These are phyloP conservation scores for Epinephelus cyanopodus DNA, from an alignment of 2,113 vertebrate species.

Conservation along the genomic window DNA sequence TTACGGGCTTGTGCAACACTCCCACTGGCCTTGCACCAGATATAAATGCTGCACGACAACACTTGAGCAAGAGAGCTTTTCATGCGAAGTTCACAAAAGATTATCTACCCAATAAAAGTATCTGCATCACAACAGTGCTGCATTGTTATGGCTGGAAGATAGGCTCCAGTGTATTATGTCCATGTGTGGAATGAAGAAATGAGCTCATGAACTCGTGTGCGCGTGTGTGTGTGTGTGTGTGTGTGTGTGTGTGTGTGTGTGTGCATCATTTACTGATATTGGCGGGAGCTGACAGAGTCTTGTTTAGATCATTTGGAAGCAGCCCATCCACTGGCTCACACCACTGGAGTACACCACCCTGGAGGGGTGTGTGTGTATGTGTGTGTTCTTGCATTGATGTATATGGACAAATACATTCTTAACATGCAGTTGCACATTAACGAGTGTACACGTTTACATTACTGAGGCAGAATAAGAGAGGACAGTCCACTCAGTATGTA, in stretches of 20 bases:
- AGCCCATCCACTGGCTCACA: conserved; percentile 45
- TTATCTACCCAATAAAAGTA: conserved; percentile 46
- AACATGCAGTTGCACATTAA: conserved; percentile 33
- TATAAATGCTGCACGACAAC: conserved; percentile 30
- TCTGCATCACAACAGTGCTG: conserved; percentile 33
- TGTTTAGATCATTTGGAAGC: conserved; percentile 66
- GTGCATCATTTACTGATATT: conserved; percentile 24
- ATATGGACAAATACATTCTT: conserved; percentile 19
- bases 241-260: background rate
- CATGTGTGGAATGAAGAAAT: conserved; percentile 49
- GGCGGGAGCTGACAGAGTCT: conserved; percentile 35
- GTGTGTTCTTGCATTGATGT: conserved; percentile 22
- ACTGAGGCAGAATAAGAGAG: conserved; percentile 17
- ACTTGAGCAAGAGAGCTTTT: conserved; percentile 29
- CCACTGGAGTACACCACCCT: conserved; percentile 37
- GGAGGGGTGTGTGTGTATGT: conserved; percentile 4
- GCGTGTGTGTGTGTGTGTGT: conserved; percentile 1
- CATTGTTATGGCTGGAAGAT: conserved; percentile 26
- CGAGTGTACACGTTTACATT: conserved; percentile 24
- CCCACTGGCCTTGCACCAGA: conserved; percentile 52
- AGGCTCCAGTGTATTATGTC: conserved; percentile 26
- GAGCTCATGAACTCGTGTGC: conserved; percentile 43
- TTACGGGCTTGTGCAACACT: conserved; percentile 43
- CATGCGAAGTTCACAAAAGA: conserved; percentile 34
- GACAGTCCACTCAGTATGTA: conserved; percentile 28